Evolutionary conservation across 2,888 invertebrate genomes (phyloP).

Genomic region (Megamerina dolium): DNA sequence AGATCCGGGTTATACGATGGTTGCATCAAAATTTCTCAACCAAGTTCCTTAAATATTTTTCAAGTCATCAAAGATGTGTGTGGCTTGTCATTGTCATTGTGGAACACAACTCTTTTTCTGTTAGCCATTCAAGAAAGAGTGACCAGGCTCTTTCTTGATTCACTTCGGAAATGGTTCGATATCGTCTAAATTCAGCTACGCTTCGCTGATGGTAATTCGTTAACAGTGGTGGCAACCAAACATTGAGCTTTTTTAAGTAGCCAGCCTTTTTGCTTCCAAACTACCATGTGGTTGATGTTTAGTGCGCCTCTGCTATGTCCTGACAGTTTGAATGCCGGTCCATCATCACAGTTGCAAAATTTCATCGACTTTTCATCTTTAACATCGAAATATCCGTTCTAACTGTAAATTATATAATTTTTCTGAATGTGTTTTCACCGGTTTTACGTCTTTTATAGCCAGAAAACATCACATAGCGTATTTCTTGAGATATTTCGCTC

Average conservation of each 20-base stretch:
- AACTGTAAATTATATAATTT: neutral
- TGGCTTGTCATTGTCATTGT: too few species aligned
- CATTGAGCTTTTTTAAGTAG: neutral
- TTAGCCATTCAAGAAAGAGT: too few species aligned
- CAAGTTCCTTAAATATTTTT: too few species aligned
- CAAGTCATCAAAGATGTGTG: too few species aligned
- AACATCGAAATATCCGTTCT: neutral
- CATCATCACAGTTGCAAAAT: neutral
- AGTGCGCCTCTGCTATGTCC: neutral
- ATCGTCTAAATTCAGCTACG: neutral
- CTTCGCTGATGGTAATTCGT: neutral
- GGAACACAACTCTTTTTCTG: too few species aligned
- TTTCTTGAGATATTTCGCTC: constrained; percentile 8
- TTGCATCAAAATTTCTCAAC: too few species aligned
- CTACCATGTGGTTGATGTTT: neutral
- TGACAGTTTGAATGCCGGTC: neutral
- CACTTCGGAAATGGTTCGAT: too few species aligned
- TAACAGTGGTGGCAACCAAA: neutral
- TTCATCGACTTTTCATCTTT: neutral
- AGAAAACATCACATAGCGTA: constrained; percentile 1
- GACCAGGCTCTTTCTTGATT: too few species aligned
- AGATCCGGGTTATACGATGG: too few species aligned
- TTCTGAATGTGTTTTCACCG: neutral
- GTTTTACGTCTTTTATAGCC: neutral
- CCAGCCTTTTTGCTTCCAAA: neutral